Percentiles rank a stretch among this genome's conserved stretches.
These are phyloP conservation scores for Ambastaia sidthimunki DNA, from an alignment of 2,797 vertebrate genomes.

Conservation along the genomic window DNA sequence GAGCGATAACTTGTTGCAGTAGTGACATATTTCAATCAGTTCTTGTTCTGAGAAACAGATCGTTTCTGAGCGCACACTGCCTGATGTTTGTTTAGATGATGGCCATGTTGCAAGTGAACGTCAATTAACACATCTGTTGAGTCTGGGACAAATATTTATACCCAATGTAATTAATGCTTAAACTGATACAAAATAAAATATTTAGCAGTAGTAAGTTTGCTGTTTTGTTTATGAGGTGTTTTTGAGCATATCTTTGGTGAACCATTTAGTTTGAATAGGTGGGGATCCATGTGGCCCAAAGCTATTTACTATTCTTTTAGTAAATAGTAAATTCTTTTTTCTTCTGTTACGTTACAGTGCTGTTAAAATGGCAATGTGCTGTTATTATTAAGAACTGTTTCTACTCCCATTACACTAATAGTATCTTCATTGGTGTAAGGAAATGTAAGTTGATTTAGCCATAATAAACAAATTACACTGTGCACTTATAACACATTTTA, in stretches of 20 bases:
- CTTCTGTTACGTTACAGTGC: too few relatives aligned
- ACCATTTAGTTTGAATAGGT: not conserved
- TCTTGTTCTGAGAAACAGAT: slow-evolving; percentile 50
- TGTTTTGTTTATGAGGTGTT: not conserved
- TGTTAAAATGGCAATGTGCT: not conserved
- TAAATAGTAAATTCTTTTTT: too few relatives aligned
- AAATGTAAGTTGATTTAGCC: too few relatives aligned
- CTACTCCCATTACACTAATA: too few relatives aligned
- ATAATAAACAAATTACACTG: not conserved
- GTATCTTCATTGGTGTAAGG: too few relatives aligned
- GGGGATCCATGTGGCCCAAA: not conserved
- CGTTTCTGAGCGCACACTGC: slow-evolving; percentile 35
- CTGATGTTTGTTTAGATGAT: slow-evolving; percentile 36
- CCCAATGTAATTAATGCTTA: not conserved
- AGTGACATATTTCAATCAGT: slow-evolving; percentile 34
- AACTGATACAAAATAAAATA: not conserved
- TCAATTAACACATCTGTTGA: not conserved
- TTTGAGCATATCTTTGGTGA: not conserved
- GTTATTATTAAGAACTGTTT: not conserved
- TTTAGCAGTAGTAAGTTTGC: not conserved
- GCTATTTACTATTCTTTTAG: too few relatives aligned
- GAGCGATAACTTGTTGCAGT: slow-evolving; percentile 15
- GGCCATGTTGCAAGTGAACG: not conserved
- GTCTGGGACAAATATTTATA: not conserved
- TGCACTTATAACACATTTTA: not conserved